Evolutionary conservation across 2,888 invertebrate species (phyloP).

Genomic region (Xanthorhoe designata): DNA sequence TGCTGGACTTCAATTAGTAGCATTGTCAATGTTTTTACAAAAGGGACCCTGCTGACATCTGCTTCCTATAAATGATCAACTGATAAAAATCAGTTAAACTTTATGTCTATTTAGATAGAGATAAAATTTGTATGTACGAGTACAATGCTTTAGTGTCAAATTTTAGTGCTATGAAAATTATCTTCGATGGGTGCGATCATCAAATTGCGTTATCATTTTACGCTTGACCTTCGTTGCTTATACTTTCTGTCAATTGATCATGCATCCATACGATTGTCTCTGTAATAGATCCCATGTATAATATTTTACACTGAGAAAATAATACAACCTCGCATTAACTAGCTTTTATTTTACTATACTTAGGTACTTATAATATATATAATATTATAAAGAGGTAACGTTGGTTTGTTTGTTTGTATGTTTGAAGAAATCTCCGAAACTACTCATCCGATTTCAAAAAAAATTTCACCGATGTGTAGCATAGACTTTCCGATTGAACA

Average conservation of each 20-base stretch:
- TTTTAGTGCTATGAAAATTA: conserved; percentile 73
- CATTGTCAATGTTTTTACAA: conserved; percentile 73
- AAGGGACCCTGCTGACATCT: conserved; percentile 58
- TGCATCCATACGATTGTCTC: conserved; percentile 16
- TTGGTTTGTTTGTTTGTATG: background rate
- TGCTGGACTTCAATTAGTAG: conserved; percentile 70
- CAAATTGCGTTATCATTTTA: conserved; percentile 71
- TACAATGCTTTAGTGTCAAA: conserved; percentile 70
- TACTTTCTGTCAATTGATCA: conserved; percentile 35
- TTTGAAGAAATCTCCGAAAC: no score
- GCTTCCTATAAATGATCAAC: conserved; percentile 57
- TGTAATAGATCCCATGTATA: background rate
- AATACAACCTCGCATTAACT: background rate
- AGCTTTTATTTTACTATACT: no score
- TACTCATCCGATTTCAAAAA: no score
- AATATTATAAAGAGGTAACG: no score
- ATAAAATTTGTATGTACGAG: conserved; percentile 55
- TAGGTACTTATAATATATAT: no score
- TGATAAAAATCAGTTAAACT: conserved; percentile 52
- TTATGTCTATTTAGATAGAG: conserved; percentile 46
- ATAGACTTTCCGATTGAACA: no score
- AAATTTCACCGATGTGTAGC: no score
- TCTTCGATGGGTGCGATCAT: conserved; percentile 61
- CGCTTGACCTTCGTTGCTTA: conserved; percentile 61
- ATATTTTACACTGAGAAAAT: background rate